Base-by-base conservation (phyloP, 2,113 vertebrate genomes). In the Rhynchomys soricoides region DNA sequence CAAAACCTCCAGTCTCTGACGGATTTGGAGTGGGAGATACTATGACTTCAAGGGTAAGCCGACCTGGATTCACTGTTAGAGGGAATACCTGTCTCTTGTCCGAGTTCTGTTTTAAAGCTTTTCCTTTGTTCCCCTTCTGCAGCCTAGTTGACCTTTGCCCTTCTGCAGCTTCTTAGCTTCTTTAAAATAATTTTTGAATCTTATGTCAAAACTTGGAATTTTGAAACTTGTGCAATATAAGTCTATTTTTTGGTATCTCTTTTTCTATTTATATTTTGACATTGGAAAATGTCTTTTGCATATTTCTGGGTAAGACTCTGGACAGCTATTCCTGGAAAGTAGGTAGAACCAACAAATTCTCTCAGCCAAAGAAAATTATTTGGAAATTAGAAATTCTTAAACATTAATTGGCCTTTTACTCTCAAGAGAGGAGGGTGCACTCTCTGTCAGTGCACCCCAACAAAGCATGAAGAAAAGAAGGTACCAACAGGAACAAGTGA, bases 361-460 rank as follows among this genome's bases (percentile, higher is more conserved):
- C 50, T 90, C 83, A 92, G 26, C 52, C 85, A 78, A 21, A 55
- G 29, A 97, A 12, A 66, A 93, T 62, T n/a, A 77, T 87, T 86
- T 73, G 29, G 31, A 97, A 81, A 48, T 87, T 55, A 81, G 66
- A 73, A 91, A 78, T 24, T 87, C 78, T 26, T 92, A 78, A 57
- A n/a, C 11, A 29, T 79, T 45, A 73, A 82, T 31, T 75, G 22
- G 2, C 37, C 81, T 71, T 78, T 95, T 24, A 50, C 62, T 68
- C 91, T 93, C 40, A 71, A 81, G 90, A 57, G 52, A 55, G 15
- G 52, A 55, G 13, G 52, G 52, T 55, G 15, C 52, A 55, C 52
- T 55, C 52, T 26, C 4, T 85, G 19, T 37, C 55, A n/a, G 24
- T n/a, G 78, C 2, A 52, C 3, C 22, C 62, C 16, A 82, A 90